These are phyloP conservation scores for Lethenteron camtschaticum DNA, from an alignment of 2,113 vertebrate genomes.

Conservation along the genomic window DNA sequence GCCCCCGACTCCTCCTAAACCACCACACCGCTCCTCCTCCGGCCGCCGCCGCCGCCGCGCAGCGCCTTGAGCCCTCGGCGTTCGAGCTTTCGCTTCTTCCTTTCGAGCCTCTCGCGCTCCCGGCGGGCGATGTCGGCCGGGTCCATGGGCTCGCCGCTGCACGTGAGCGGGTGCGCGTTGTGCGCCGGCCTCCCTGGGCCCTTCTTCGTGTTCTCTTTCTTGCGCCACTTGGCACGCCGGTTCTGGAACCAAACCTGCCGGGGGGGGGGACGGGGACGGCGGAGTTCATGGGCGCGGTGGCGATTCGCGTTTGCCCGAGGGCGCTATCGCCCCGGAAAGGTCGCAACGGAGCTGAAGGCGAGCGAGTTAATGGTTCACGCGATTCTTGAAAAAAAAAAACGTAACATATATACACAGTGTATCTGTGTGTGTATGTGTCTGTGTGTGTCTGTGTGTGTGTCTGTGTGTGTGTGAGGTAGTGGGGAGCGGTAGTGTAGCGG, in stretches of 20 bases:
- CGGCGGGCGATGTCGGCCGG: slow-evolving; percentile 83
- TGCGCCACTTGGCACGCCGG: slow-evolving; percentile 90
- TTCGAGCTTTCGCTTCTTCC: slow-evolving; percentile 86
- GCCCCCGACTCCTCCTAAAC: neutral
- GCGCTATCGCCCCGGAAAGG: too few species aligned
- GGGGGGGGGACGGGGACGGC: slow-evolving; percentile 13
- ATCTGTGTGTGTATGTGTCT: too few species aligned
- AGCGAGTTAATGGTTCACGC: too few species aligned
- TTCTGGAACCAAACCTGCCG: slow-evolving; percentile 97
- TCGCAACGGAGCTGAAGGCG: too few species aligned
- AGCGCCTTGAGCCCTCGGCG: slow-evolving; percentile 45
- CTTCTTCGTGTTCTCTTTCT: slow-evolving; percentile 98
- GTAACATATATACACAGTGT: too few species aligned
- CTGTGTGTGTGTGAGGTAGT: too few species aligned
- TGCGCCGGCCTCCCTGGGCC: slow-evolving; percentile 84
- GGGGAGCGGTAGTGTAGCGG: too few species aligned
- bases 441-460: too few species aligned
- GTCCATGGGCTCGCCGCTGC: slow-evolving; percentile 97
- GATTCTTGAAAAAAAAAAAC: too few species aligned
- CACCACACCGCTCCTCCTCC: neutral
- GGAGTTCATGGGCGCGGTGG: too few species aligned
- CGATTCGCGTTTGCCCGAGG: too few species aligned
- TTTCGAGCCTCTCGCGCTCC: slow-evolving; percentile 72
- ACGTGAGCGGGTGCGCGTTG: slow-evolving; percentile 89
- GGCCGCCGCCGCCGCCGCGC: neutral